Conservation (phyloP, 2,888 invertebrate species). For the Plemyria rubiginata region DNA sequence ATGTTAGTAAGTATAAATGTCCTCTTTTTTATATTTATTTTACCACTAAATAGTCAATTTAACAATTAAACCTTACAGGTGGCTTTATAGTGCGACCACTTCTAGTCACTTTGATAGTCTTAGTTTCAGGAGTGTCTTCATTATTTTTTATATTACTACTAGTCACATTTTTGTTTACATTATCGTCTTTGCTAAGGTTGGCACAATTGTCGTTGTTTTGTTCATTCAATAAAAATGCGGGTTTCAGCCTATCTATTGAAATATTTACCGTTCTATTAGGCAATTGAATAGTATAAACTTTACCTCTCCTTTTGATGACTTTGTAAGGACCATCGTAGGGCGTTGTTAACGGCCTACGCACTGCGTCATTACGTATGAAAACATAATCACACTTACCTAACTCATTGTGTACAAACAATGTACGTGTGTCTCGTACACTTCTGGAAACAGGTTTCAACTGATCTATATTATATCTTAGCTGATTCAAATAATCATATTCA, state of each 20-base stretch:
- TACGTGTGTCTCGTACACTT: constrained; percentile 1
- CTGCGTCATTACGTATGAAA: constrained; percentile 7
- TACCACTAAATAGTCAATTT: no score
- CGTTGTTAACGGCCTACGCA: constrained; percentile 4
- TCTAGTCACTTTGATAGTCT: background rate
- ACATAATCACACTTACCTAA: constrained; percentile 6
- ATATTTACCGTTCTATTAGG: constrained; percentile 6
- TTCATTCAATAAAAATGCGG: constrained; percentile 4
- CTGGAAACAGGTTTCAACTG: no score
- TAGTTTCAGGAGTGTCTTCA: no score
- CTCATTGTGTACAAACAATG: constrained; percentile 10
- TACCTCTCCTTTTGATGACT: constrained; percentile 2
- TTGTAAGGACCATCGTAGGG: constrained; percentile 7
- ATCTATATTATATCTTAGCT: no score
- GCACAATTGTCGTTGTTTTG: background rate
- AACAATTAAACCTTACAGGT: background rate
- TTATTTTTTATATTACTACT: background rate
- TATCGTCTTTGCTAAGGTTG: background rate
- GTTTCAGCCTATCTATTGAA: constrained; percentile 2
- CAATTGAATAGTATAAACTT: constrained; percentile 5
- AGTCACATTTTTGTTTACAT: background rate
- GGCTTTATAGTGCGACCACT: background rate
- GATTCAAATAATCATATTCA: no score
- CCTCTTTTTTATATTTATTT: background rate
- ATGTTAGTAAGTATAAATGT: no score